These are phyloP conservation scores for Chaenogobius annularis DNA, from an alignment of 2,113 vertebrate species.

Conservation along the genomic window DNA sequence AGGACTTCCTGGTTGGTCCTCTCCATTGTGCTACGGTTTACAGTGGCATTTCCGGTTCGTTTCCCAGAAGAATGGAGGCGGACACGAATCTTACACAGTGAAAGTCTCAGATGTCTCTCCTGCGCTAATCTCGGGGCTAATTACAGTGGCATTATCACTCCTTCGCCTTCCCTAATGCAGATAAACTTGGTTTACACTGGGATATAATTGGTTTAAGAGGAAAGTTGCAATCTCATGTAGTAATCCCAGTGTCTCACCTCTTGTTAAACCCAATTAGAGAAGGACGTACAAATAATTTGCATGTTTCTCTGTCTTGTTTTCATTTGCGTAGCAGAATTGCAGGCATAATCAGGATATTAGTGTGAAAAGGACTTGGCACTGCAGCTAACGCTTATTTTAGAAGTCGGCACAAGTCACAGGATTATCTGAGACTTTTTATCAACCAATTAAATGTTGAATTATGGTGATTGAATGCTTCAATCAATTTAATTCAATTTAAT, in stretches of 20 bases:
- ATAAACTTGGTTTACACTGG: constrained; percentile 52
- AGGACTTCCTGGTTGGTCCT: constrained; percentile 31
- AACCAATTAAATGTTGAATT: too few species aligned
- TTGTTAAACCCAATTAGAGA: constrained; percentile 64
- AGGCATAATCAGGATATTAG: neutral
- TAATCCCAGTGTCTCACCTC: constrained; percentile 48
- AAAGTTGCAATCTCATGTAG: constrained; percentile 25
- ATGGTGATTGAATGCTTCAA: too few species aligned
- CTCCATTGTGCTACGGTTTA: constrained; percentile 46
- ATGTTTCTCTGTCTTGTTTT: neutral
- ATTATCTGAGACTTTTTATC: too few species aligned
- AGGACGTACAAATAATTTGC: constrained; percentile 48
- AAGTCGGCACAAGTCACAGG: too few species aligned
- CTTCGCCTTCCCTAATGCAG: constrained; percentile 34
- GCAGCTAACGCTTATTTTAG: too few species aligned
- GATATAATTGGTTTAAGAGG: constrained; percentile 61
- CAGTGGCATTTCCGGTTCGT: constrained; percentile 49
- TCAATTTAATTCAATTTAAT: too few species aligned
- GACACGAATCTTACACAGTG: neutral
- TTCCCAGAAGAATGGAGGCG: constrained; percentile 21
- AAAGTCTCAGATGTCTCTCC: constrained; percentile 18
- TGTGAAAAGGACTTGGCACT: too few species aligned
- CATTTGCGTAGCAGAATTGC: neutral
- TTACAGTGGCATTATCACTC: constrained; percentile 45
- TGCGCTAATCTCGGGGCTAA: constrained; percentile 64